Evolutionary conservation across 2,797 vertebrate genomes (phyloP), one percentile per base, ranked within the genome.

Genomic region (Pteronotus mesoamericanus): DNA sequence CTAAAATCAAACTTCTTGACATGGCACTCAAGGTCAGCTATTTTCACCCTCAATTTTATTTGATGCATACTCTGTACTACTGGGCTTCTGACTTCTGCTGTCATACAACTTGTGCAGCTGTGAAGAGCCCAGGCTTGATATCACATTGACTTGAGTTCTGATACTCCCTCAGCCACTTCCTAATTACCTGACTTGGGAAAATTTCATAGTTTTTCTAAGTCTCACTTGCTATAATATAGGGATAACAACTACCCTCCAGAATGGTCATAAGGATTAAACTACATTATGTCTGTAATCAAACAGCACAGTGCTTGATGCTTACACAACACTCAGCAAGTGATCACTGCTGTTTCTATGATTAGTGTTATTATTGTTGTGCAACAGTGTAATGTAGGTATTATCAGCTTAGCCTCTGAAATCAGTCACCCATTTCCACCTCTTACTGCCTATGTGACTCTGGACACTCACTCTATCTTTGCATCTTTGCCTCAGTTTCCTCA

Each of bases 401-500:
- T 12, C 15, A 68, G 24, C 42, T 19, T 5, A 19, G 18, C 18
- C 18, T 85, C 59, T 37, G 14, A 51, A 37, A 42, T 16, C 29
- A 9, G 34, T 11, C 19, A 32, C 26, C 39, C 39, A 42, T 22
- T 15, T 68, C 32, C 26, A 26, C 15, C 14, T 66, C 42, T 48
- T 44, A 21, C 44, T 37, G 39, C 19, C 61, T 42, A 14, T 77
- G 34, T 46, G 34, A 21, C 26, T 5, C 0, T 29, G 16, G 18
- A 6, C 22, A 61, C 51, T 44, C 69, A 46, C 34, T 34, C 7
- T 72, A 3, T 85, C 29, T 79, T 69, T 42, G 39, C 42, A 14
- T 91, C 34, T 80, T 77, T 64, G 46, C n/a, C 26, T 64, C 22
- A n/a, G n/a, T 46, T 80, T 85, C 8, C 51, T 94, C 19, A 55